These are phyloP conservation scores for Halocynthia roretzi DNA, from an alignment of 23 tunicate genomes.

Conservation along the genomic window DNA sequence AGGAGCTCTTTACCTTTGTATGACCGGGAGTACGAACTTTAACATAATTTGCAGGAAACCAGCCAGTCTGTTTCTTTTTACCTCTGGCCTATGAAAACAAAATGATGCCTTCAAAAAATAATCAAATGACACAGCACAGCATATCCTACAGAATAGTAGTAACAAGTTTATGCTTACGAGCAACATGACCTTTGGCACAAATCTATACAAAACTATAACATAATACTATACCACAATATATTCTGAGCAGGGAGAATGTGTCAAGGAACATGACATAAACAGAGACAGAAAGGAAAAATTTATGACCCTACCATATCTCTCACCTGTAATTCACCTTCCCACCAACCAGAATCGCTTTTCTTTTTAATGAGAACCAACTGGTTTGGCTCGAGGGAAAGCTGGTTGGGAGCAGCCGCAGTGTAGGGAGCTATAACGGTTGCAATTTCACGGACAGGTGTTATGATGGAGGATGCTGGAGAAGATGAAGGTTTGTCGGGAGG, in stretches of 20 bases:
- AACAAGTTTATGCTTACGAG: too few relatives aligned
- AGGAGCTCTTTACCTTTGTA: slow-evolving; percentile 3
- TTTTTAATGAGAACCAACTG: slow-evolving; percentile 55
- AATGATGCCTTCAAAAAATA: background rate
- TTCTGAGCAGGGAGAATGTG: too few relatives aligned
- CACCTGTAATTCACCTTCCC: slow-evolving; percentile 96
- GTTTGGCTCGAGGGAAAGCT: slow-evolving; percentile 58
- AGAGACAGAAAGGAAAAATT: background rate
- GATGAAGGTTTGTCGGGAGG: slow-evolving; percentile 1
- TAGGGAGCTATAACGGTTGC: slow-evolving; percentile 85
- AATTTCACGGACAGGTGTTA: slow-evolving; percentile 39
- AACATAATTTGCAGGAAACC: slow-evolving; percentile 97
- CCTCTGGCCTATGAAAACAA: slow-evolving; percentile 67
- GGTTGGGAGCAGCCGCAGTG: slow-evolving; percentile 56
- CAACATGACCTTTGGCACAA: background rate
- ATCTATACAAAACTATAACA: background rate
- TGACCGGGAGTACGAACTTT: slow-evolving; percentile 46
- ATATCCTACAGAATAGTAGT: background rate
- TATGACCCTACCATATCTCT: background rate
- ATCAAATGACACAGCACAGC: background rate
- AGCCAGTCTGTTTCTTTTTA: slow-evolving; percentile 79
- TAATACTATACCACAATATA: background rate
- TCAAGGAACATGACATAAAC: too few relatives aligned
- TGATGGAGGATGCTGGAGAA: background rate
- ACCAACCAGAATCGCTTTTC: slow-evolving; percentile 91